Conservation (phyloP, 2,797 vertebrate genomes). For the Urophycis tenuis region DNA sequence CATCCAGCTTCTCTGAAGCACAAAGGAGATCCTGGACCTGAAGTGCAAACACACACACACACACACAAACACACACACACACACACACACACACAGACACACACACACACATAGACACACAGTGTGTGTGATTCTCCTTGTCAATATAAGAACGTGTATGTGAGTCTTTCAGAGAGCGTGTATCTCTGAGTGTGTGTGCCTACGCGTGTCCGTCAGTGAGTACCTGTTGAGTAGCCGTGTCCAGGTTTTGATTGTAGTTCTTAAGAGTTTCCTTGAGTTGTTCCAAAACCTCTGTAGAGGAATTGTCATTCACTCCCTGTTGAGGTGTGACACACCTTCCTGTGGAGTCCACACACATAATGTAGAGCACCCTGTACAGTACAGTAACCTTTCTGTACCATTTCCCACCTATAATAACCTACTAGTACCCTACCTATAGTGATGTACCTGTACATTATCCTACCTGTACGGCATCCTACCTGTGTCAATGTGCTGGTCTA, state of each 20-base stretch:
- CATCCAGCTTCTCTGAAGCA: slow-evolving; percentile 21
- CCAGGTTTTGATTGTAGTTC: too few relatives aligned
- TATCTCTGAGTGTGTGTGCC: background rate
- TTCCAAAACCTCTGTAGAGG: too few relatives aligned
- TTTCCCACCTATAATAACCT: background rate
- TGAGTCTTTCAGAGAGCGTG: background rate
- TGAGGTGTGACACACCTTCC: too few relatives aligned
- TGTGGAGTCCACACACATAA: slow-evolving; percentile 22
- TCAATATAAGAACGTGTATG: background rate
- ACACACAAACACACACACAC: too few relatives aligned
- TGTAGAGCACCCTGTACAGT: slow-evolving; percentile 17
- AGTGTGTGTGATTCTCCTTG: background rate
- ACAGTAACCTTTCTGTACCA: slow-evolving; percentile 16
- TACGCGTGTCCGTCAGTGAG: slow-evolving; percentile 9
- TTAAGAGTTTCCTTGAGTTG: too few relatives aligned
- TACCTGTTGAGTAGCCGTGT: too few relatives aligned
- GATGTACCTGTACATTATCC: slow-evolving; percentile 11
- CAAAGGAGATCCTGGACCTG: slow-evolving; percentile 49
- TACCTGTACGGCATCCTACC: too few relatives aligned
- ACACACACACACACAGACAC: too few relatives aligned
- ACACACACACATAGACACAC: too few relatives aligned
- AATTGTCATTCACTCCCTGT: too few relatives aligned
- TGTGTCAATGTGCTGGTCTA: slow-evolving; percentile 14
- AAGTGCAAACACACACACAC: background rate
- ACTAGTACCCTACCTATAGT: background rate